Base-by-base conservation (phyloP, 2,888 invertebrate species). In the Malachius bipustulatus region DNA sequence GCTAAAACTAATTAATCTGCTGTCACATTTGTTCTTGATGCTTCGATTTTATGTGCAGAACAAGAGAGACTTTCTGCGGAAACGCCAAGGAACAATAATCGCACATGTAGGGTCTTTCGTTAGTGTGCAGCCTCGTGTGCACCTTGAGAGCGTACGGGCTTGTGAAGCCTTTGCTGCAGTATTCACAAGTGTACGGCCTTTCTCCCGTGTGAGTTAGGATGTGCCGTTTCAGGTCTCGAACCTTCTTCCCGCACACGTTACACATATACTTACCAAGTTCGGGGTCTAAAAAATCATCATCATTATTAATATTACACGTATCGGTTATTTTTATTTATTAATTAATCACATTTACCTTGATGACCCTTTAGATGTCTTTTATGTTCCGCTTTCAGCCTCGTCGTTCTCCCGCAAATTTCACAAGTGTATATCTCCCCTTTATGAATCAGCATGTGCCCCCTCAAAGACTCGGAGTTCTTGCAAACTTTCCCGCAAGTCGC, bases 401-500 rank as follows among this genome's bases (percentile, higher is more conserved):
- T 55, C 12, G 38, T 43, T 39, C 47, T 56, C 4, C 52, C 54
- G 43, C 58, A 58, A 28, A 52, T 42, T 30, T 56, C 50, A 41
- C 58, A 58, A 10, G 47, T 48, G 32, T 43, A 55, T 12, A 40
- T 40, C 11, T 45, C 39, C 3, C 50, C 52, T 32, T 39, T 43
- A 38, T 58, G 58, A 26, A 52, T 46, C 16, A 51, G 38, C 28
- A 46, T 40, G 35, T 58, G 58, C 3, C 49, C 41, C 34, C 57
- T 41, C 11, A 58, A 42, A 0, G 57, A 56, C 39, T 54, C 55
- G 0, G 50, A 44, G 40, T 56, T 56, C 43, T 55, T 56, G 26
- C 51, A 52, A 2, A 47, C 37, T 41, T 50, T 56, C 1, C 46
- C 47, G 38, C 56, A 56, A 27, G 48, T 45, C 16, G 47, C 41